Percentiles rank a stretch among this genome's conserved stretches.
phyloP scores from a whole-genome alignment of 2,888 invertebrate species.

The Limnephilus auricula region DNA sequence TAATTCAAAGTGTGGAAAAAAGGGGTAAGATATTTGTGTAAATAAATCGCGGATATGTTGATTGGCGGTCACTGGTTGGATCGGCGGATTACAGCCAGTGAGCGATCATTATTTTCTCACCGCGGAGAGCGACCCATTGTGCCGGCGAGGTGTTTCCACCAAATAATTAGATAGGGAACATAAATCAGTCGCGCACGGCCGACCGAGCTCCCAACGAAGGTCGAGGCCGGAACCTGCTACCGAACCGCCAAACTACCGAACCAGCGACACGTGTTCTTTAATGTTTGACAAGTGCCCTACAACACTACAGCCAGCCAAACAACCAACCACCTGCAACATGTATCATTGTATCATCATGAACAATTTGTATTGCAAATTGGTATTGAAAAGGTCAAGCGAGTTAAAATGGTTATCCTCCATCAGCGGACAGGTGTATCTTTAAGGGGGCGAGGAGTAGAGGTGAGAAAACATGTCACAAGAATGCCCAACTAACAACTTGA shows the following conservation, averaged over 20 bases:
- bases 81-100: not conserved
- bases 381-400: not conserved
- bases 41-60: constrained; percentile 10
- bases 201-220: not conserved
- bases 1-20: not conserved
- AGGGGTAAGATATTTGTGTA: constrained; percentile 5
- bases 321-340: too few relatives aligned
- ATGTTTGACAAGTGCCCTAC: not conserved
- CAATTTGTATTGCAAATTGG: not conserved
- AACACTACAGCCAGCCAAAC: not conserved
- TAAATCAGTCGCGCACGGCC: constrained; percentile 54
- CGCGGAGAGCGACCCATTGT: constrained; percentile 31
- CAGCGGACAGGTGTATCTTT: not conserved
- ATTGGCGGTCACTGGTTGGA: constrained; percentile 13
- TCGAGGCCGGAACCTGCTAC: constrained; percentile 2
- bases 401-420: not conserved
- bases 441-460: not conserved
- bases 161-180: constrained; percentile 53
- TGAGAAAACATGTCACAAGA: not conserved
- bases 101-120: constrained; percentile 40
- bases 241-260: not conserved
- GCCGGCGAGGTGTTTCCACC: constrained; percentile 39
- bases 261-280: constrained; percentile 13
- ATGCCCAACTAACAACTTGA: not conserved
- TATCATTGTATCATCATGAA: not conserved